These are phyloP conservation scores for Diuraphis noxia DNA, from an alignment of 1,140 invertebrate genomes.

Conservation along the genomic window DNA sequence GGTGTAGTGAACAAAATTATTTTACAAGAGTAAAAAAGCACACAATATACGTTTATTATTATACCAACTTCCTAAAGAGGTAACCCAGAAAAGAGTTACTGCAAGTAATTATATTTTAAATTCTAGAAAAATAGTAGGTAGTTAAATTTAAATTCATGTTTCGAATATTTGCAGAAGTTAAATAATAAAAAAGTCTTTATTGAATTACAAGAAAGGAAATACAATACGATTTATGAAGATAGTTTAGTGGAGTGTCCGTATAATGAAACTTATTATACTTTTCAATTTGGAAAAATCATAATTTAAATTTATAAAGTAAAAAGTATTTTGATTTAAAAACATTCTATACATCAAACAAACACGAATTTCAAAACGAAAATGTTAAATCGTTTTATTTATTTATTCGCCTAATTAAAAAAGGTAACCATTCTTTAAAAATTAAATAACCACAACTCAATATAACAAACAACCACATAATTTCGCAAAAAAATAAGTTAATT, in stretches of 20 bases:
- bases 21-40: neutral
- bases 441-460: neutral
- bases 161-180: neutral
- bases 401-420: neutral
- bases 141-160: neutral
- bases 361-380: neutral
- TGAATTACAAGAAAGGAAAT: neutral
- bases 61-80: neutral
- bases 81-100: neutral
- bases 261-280: neutral
- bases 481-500: neutral
- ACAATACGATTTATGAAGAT: neutral
- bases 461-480: neutral
- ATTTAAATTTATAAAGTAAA: neutral
- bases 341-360: neutral
- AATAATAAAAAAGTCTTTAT: neutral
- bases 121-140: neutral
- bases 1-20: neutral
- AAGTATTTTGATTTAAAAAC: neutral
- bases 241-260: neutral
- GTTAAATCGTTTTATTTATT: neutral
- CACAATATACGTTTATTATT: neutral
- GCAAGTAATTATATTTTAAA: neutral
- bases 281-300: neutral
- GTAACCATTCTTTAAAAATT: neutral